Evolutionary conservation across 2,797 vertebrate species (phyloP).

Genomic region (Gymnocypris eckloni): DNA sequence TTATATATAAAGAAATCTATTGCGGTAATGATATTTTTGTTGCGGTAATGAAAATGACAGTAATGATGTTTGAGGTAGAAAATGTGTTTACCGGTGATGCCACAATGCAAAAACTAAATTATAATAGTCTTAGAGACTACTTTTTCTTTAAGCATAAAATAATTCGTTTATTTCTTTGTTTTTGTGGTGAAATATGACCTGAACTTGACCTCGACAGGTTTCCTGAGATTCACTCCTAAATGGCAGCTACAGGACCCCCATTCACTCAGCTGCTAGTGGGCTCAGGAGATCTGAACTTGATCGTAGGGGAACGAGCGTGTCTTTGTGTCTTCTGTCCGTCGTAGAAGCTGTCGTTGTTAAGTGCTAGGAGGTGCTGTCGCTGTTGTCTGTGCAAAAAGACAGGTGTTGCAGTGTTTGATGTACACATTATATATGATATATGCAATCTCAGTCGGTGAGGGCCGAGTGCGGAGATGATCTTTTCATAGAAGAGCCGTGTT

Average conservation of each 20-base stretch:
- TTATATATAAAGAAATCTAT: not conserved
- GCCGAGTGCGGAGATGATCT: constrained; percentile 45
- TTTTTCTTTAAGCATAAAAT: not conserved
- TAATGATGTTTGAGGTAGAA: not conserved
- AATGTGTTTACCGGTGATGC: not conserved
- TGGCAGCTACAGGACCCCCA: constrained; percentile 60
- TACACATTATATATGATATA: constrained; percentile 62
- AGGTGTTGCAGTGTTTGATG: constrained; percentile 59
- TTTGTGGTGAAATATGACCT: not conserved
- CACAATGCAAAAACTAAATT: not conserved
- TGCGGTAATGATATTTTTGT: not conserved
- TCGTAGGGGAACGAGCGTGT: constrained; percentile 26
- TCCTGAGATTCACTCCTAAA: constrained; percentile 13
- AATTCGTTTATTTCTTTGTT: not conserved
- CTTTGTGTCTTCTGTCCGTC: constrained; percentile 57
- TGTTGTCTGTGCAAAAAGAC: constrained; percentile 59
- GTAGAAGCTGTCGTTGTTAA: constrained; percentile 53
- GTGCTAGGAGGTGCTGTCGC: constrained; percentile 57
- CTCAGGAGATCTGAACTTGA: constrained; percentile 50
- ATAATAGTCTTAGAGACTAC: not conserved
- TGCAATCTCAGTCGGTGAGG: constrained; percentile 62
- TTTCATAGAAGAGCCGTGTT: constrained; percentile 50
- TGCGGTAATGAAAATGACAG: not conserved
- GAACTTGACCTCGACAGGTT: not conserved
- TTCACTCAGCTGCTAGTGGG: constrained; percentile 30